Evolutionary conservation across 2,888 invertebrate genomes (phyloP), one percentile per base, ranked within the genome.

Genomic region (Chrysodeixis includens): DNA sequence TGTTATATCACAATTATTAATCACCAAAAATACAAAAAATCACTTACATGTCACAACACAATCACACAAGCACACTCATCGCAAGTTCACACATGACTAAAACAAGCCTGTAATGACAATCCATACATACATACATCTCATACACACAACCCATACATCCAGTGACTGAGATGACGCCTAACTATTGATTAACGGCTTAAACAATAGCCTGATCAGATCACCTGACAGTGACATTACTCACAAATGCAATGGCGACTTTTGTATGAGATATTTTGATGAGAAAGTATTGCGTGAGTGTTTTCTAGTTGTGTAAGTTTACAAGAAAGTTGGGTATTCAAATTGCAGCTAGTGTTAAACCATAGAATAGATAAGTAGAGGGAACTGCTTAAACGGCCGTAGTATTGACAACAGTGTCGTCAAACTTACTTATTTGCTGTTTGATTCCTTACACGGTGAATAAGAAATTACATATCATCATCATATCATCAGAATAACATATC

Each of bases 131-230:
- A 53, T 52, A 74, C 40, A 26, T 26, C 26, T 26, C 26, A 40
- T 10, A 49, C 46, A 49, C 20, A 18, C 46, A 49, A 9, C 3
- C 3, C 18, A 18, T 18, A 46, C 56, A 56, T 57, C 53, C 56
- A 51, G 54, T 49, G n/a, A 30, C 78, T 70, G 76, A 81, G 81
- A 85, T 85, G 82, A 71, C 78, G 66, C 61, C 61, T 14, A 54
- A 32, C 53, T 44, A 81, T 82, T 80, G 80, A 83, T 83, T 69
- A 79, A 63, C 71, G 73, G 83, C 83, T 82, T 83, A 82, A 88
- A 88, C 88, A 89, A 82, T 82, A 83, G 66, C 76, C 57, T 59
- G 62, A 62, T 62, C 56, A 62, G 56, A 51, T n/a, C n/a, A n/a
- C n/a, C n/a, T 26, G n/a, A 53, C 46, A 51, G 52, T 58, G 56